Evolutionary conservation across 2,888 invertebrate genomes (phyloP), one percentile per base, ranked within the genome.

Genomic region (Cetonia aurata): DNA sequence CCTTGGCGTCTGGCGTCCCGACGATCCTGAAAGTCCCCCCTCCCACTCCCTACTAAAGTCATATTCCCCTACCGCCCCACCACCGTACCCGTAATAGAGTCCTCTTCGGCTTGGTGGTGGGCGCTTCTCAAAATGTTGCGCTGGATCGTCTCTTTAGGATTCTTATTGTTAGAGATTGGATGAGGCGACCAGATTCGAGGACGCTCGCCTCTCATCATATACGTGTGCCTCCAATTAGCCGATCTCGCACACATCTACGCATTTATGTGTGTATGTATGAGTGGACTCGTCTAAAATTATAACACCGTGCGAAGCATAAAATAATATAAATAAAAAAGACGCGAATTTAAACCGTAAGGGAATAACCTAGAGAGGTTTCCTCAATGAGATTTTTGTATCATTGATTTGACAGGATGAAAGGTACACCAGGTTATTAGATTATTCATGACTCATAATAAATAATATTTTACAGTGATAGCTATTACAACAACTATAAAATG

Each of bases 1-100:
- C 83, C 83, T 82, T 82, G 79, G 82, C 83, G 83, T 83, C 83
- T 82, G 80, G 83, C 84, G 83, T 82, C 83, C 82, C 82, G 83
- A 80, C 82, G 83, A 71, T 78, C 74, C 67, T 60, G 72, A 69
- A 69, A 55, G 42, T 59, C 46, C 70, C 74, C 33, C 70, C 60
- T 53, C 68, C 69, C 65, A 69, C 73, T 74, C 68, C 68, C 67
- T 68, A 67, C 70, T 52, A 62, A 62, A 65, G 56, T 62, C 71
- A 50, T 65, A 67, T 67, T 75, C 76, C 75, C 75, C 75, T 75
- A 74, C 57, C 72, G 71, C 72, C 37, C 74, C 71, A 72, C 75
- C 71, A 69, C 56, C 31, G 1, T 19, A 10, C 74, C 70, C 70
- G 44, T 65, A 71, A 71, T 67, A 66, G 37, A 37, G 66, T 65